These are phyloP conservation scores for Oreochromis spilurus DNA, from an alignment of 2,113 vertebrate genomes.

Conservation along the genomic window DNA sequence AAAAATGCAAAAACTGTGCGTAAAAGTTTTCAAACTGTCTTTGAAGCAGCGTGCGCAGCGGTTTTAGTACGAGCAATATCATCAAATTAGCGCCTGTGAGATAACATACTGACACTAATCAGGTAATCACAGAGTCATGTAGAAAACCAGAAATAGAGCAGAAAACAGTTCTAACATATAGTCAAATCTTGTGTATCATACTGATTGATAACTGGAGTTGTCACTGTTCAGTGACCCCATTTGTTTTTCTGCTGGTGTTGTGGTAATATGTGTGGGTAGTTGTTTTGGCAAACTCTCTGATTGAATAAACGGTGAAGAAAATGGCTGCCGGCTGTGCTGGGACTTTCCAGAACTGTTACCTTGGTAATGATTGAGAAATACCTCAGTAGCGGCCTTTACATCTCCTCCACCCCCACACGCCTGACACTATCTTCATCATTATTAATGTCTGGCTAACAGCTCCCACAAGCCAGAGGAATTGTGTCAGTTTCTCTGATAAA, in stretches of 20 bases:
- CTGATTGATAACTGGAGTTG: not conserved
- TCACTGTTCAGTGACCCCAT: constrained; percentile 7
- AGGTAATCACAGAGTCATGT: not conserved
- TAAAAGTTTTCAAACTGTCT: not conserved
- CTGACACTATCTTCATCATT: constrained; percentile 61
- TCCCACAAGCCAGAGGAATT: constrained; percentile 27
- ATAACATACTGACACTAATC: not conserved
- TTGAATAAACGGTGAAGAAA: constrained; percentile 57
- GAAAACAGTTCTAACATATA: not conserved
- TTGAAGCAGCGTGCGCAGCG: not conserved
- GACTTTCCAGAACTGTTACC: constrained; percentile 44
- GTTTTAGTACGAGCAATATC: not conserved
- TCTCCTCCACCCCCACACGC: constrained; percentile 2
- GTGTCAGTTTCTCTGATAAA: constrained; percentile 51
- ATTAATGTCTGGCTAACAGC: constrained; percentile 61
- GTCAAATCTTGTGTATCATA: not conserved
- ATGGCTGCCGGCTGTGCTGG: constrained; percentile 49
- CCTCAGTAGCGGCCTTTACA: constrained; percentile 28
- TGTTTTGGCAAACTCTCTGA: constrained; percentile 41
- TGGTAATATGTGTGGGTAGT: constrained; percentile 37
- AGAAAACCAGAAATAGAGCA: not conserved
- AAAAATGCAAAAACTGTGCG: not conserved
- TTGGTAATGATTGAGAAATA: constrained; percentile 59
- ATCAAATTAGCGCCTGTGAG: not conserved
- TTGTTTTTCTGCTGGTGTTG: constrained; percentile 18